Percentiles rank a stretch among this genome's conserved stretches.
Conservation (phyloP, 2,888 invertebrate species). For the Caenorhabditis macrosperma region DNA sequence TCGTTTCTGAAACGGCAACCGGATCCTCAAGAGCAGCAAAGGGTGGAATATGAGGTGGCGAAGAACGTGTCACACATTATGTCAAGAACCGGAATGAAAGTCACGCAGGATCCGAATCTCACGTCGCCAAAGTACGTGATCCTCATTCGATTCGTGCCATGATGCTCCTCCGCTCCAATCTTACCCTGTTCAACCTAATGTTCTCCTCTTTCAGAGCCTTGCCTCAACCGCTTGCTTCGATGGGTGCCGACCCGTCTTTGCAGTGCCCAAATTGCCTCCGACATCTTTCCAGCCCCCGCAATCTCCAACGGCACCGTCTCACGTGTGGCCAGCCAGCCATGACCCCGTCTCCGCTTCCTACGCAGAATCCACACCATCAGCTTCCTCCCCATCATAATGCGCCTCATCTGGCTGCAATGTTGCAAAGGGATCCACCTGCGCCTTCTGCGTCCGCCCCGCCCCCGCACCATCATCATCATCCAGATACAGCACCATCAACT, state of each 20-base stretch:
- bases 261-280: conserved; percentile 31
- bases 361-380: background rate
- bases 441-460: conserved; percentile 14
- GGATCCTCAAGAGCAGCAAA: conserved; percentile 56
- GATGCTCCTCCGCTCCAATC: no score
- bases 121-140: background rate
- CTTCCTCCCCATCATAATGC: background rate
- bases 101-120: background rate
- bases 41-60: conserved; percentile 65
- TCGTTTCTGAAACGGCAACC: conserved; percentile 51
- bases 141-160: no score
- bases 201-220: background rate
- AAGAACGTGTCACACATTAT: conserved; percentile 68
- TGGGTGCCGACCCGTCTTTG: background rate
- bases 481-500: background rate
- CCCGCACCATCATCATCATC: background rate
- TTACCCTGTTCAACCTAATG: no score
- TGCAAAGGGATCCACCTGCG: conserved; percentile 25
- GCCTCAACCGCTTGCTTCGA: background rate
- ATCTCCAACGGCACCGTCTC: conserved; percentile 26
- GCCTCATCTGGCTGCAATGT: conserved; percentile 33
- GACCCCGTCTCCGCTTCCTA: background rate
- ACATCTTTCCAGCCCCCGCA: conserved; percentile 14
- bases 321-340: conserved; percentile 8
- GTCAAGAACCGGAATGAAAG: conserved; percentile 46